Percentiles rank a stretch among this genome's conserved stretches.
Conservation (phyloP, 2,888 invertebrate species). For the Lochmaea capreae region DNA sequence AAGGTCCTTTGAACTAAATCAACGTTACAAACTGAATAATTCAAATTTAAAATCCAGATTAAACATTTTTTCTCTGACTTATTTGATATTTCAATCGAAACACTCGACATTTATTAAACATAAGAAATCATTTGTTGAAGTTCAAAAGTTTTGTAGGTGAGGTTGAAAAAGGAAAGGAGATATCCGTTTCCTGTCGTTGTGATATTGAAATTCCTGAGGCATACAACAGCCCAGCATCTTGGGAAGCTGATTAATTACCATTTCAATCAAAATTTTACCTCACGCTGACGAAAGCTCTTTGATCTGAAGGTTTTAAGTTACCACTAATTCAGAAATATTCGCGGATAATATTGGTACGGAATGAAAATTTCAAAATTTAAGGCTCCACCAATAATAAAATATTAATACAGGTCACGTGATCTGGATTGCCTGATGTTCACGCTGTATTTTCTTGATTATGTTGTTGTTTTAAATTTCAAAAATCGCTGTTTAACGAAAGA, state of each 20-base stretch:
- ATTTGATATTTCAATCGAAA: not conserved
- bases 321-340: conserved; percentile 2
- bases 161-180: not conserved
- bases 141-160: not conserved
- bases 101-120: not conserved
- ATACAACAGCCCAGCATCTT: conserved; percentile 12
- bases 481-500: too few species aligned
- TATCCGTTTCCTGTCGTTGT: conserved; percentile 6
- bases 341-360: not conserved
- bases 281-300: not conserved
- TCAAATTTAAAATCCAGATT: not conserved
- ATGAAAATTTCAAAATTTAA: not conserved
- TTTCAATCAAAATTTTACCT: conserved; percentile 17
- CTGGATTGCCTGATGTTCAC: too few species aligned
- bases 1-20: not conserved
- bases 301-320: conserved; percentile 11
- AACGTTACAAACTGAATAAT: not conserved
- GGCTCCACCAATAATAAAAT: too few species aligned
- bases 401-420: too few species aligned
- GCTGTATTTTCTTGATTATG: too few species aligned
- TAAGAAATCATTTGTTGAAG: not conserved
- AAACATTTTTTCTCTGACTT: not conserved
- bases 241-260: conserved; percentile 13
- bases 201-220: conserved; percentile 15
- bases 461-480: too few species aligned